phyloP scores from a whole-genome alignment of 2,797 vertebrate species.

The Chloroceryle amazona region DNA sequence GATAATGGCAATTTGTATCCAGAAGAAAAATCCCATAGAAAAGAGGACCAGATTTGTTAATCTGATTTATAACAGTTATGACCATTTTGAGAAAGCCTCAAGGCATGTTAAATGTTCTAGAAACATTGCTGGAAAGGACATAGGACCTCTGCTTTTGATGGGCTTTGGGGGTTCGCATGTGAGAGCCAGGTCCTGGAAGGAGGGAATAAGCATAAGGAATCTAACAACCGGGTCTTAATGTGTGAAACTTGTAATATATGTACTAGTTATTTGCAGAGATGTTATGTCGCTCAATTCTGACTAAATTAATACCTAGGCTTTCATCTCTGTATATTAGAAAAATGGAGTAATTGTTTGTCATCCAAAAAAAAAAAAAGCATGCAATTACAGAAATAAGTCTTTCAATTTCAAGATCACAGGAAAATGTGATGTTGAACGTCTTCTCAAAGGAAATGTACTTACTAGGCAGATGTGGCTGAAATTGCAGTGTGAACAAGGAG shows the following conservation, averaged over 20 bases:
- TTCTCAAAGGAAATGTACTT: background rate
- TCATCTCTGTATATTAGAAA: background rate
- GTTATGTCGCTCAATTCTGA: background rate
- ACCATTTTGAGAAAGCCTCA: background rate
- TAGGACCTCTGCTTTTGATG: background rate
- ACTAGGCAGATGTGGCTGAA: background rate
- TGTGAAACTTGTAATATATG: background rate
- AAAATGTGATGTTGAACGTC: background rate
- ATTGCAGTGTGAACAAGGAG: background rate
- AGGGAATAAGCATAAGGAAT: background rate
- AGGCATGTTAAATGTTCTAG: background rate
- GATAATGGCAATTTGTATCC: background rate
- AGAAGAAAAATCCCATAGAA: background rate
- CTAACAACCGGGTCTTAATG: background rate
- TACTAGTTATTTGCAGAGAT: no score
- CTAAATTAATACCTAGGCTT: background rate
- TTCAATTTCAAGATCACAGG: background rate
- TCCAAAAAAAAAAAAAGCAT: background rate
- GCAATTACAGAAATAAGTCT: background rate
- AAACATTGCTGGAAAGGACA: background rate
- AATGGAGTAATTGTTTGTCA: background rate
- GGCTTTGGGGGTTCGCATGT: rapidly evolving
- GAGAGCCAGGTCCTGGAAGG: background rate
- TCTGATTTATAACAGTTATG: background rate
- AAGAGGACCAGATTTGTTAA: background rate